Evolutionary conservation across 2,797 vertebrate genomes (phyloP).

Genomic region (Helarctos malayanus): DNA sequence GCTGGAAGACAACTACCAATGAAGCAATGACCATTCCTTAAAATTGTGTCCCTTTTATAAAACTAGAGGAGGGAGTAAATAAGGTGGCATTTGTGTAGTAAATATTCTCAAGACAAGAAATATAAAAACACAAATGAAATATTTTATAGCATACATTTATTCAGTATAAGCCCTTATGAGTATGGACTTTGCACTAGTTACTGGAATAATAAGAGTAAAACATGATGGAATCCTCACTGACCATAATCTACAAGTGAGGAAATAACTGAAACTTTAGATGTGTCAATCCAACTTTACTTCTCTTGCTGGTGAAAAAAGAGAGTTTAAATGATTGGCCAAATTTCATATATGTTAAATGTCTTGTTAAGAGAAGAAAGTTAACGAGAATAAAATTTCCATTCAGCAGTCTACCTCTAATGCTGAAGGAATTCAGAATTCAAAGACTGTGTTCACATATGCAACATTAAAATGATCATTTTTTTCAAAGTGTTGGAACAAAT

Average conservation of each 20-base stretch:
- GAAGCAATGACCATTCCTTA: not conserved
- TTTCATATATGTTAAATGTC: not conserved
- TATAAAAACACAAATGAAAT: not conserved
- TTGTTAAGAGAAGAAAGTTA: not conserved
- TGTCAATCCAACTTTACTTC: not conserved
- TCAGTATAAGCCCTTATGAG: not conserved
- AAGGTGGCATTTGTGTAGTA: not conserved
- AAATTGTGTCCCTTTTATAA: not conserved
- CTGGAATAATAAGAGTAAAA: not conserved
- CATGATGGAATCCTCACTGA: not conserved
- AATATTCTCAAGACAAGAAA: not conserved
- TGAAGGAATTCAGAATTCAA: conserved; percentile 10
- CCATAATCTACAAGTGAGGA: not conserved
- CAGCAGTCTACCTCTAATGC: not conserved
- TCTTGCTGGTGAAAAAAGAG: not conserved
- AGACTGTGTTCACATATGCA: not conserved
- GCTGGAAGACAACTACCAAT: not conserved
- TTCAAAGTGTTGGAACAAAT: not conserved
- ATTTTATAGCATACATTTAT: not conserved
- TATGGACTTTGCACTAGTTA: not conserved
- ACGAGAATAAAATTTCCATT: not conserved
- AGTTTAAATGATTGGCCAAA: not conserved
- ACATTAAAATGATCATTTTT: not conserved
- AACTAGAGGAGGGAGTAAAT: not conserved
- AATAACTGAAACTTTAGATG: not conserved